Base-by-base conservation (phyloP, 1,140 invertebrate species). In the Lordiphosa collinella region DNA sequence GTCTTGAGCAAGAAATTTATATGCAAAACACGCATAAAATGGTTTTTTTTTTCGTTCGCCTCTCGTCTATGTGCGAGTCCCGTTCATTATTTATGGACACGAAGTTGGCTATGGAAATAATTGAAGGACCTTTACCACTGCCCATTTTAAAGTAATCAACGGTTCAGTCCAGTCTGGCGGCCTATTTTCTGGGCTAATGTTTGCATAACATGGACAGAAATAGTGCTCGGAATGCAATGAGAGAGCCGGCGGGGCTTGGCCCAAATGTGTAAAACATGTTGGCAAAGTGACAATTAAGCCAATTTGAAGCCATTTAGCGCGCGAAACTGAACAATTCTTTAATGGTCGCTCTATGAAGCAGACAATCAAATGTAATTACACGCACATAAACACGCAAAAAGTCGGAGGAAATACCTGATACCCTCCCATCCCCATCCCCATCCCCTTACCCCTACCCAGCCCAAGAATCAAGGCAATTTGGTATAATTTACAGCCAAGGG, bases 11-110 rank as follows among this genome's bases (percentile, higher is more conserved):
- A 62, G 51, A 84, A 84, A 84, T 84, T 84, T 84, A 84, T 84
- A 84, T 84, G 78, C 78, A 84, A 84, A 84, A 84, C 78, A 84
- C 78, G 78, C 78, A 84, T 84, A 58, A 85, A 84, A 84, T 73
- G 73, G 63, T 52, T 62, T 54, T 18, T 37, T 31, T 37, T 38
- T 31, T 29, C 3, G 3, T 25, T 40, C 8, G n/a, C 31, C 13
- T 9, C 14, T 11, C 22, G 0, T 12, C 31, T 14, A 8, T 9
- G 35, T 18, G 25, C 16, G 31, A 22, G 47, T 38, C 63, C 16
- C 41, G 48, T 52, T 78, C 63, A 82, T 82, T 82, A 82, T 82
- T 82, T 82, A 78, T 84, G 63, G 59, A 84, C 78, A 82, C 78
- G 78, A 63, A 84, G 71, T 41, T 7, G 58, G 58, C 70, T 54